A percentile compares a stretch with the other conserved stretches of the same genome.
Evolutionary conservation across 1,140 invertebrate genomes (phyloP).

Genomic region (Nomia melanderi): DNA sequence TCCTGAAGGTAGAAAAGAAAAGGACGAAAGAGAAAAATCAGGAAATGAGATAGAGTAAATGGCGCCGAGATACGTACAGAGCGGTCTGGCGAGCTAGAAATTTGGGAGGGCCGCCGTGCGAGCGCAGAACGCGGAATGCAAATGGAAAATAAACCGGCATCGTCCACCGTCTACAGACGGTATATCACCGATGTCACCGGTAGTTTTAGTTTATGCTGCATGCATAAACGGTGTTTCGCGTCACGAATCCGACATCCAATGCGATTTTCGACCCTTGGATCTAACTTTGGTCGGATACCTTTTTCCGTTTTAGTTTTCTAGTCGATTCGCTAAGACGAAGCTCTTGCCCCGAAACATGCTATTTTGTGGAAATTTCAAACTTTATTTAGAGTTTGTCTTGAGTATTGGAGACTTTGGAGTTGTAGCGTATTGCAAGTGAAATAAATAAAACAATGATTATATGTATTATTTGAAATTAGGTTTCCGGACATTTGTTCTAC

Average conservation of each 20-base stretch:
- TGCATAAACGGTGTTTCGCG: conserved; percentile 65
- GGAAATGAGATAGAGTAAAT: neutral
- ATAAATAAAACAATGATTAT: too few species aligned
- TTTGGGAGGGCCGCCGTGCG: conserved; percentile 51
- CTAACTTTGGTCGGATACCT: conserved; percentile 22
- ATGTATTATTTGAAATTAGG: too few species aligned
- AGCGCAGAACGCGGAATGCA: conserved; percentile 61
- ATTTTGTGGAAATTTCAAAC: too few species aligned
- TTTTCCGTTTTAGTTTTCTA: conserved; percentile 25
- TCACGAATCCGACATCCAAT: conserved; percentile 54
- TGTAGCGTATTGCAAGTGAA: too few species aligned
- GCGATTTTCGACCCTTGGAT: conserved; percentile 48
- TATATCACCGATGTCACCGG: conserved; percentile 70
- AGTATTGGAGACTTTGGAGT: too few species aligned
- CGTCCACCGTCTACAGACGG: conserved; percentile 61
- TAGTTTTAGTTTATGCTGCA: conserved; percentile 72
- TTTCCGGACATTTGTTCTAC: too few species aligned
- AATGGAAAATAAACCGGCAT: conserved; percentile 71
- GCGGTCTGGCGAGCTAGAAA: conserved; percentile 41
- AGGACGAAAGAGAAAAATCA: conserved; percentile 16
- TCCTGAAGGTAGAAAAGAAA: conserved; percentile 16
- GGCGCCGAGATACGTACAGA: conserved; percentile 10
- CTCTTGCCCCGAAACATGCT: neutral
- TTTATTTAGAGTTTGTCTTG: too few species aligned
- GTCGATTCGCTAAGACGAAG: conserved; percentile 40